Evolutionary conservation across 2,888 invertebrate species (phyloP).

Genomic region (Oscheius myriophilus): DNA sequence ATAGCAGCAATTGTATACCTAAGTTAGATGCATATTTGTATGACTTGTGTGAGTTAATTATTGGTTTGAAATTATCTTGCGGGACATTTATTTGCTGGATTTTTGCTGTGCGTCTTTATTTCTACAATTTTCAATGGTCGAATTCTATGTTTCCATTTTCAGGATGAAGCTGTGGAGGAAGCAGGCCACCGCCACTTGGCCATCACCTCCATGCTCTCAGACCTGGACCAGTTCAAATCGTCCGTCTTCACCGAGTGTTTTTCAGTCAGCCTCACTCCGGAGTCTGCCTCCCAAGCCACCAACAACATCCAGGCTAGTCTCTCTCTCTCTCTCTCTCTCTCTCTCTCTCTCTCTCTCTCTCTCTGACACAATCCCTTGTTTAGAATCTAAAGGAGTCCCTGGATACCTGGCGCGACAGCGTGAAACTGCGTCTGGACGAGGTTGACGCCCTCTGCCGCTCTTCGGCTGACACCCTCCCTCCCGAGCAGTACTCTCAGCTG

Average conservation of each 20-base stretch:
- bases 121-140: too few relatives aligned
- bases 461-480: constrained; percentile 88
- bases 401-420: constrained; percentile 51
- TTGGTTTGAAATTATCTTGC: too few relatives aligned
- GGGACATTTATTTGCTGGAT: too few relatives aligned
- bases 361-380: background rate
- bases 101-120: too few relatives aligned
- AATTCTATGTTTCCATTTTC: constrained; percentile 18
- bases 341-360: too few relatives aligned
- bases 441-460: constrained; percentile 53
- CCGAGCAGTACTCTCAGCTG: constrained; percentile 86
- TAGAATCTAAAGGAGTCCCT: constrained; percentile 51
- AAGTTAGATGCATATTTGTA: too few relatives aligned
- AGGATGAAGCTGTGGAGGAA: constrained; percentile 47
- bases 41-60: too few relatives aligned
- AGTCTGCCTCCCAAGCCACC: constrained; percentile 41
- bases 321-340: background rate
- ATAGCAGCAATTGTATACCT: too few relatives aligned
- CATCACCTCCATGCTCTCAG: constrained; percentile 38
- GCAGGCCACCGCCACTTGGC: constrained; percentile 38
- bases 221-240: constrained; percentile 42
- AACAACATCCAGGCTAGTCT: constrained; percentile 45
- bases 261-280: constrained; percentile 44
- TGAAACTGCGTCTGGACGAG: constrained; percentile 48
- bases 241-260: constrained; percentile 50